Base-by-base conservation (phyloP, 1,140 invertebrate species). In the Ostrea edulis region DNA sequence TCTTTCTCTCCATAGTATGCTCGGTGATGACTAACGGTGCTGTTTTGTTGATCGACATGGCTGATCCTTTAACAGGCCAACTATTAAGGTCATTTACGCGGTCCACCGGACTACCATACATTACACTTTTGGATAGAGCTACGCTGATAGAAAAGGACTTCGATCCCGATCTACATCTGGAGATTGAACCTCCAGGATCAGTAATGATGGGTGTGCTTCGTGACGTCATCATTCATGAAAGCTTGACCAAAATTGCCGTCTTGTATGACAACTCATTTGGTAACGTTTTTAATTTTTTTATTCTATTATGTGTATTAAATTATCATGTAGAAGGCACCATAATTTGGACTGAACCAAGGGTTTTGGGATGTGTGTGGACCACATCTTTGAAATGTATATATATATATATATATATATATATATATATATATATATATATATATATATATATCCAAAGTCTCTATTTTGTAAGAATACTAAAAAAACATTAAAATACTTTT, bases 171-270 rank as follows among this genome's bases (percentile, higher is more conserved):
- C 85, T 89, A 3, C 87, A 87, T 44, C 35, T 91, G 11, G 51
- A 86, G 3, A 88, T 93, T n/a, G 90, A 92, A 22, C 93, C 93
- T 0, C 90, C 91, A 8, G 86, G 90, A 0, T 90, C 87, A 1
- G 89, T 90, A 20, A 91, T 93, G 92, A 86, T 93, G 29, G 54
- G 87, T 11, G 87, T 92, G 25, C 90, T 99, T 0, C 95, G 97
- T 81, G 97, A 97, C 77, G 96, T 98, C 87, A 97, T 98, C 2
- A 95, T 96, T 2, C 95, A 96, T 51, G 97, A 98, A 94, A 98
- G 98, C 91, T 97, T 98, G 77, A 98, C 97, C 20, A 98, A 98
- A 95, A 97, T 98, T 25, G 98, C 97, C 3, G 97, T 99, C 71
- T 95, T 99, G 9, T 98, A 98, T 94, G 98, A 99, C 92, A 96